phyloP scores from a whole-genome alignment of 2,888 invertebrate genomes.

The Nomada ferruginata region DNA sequence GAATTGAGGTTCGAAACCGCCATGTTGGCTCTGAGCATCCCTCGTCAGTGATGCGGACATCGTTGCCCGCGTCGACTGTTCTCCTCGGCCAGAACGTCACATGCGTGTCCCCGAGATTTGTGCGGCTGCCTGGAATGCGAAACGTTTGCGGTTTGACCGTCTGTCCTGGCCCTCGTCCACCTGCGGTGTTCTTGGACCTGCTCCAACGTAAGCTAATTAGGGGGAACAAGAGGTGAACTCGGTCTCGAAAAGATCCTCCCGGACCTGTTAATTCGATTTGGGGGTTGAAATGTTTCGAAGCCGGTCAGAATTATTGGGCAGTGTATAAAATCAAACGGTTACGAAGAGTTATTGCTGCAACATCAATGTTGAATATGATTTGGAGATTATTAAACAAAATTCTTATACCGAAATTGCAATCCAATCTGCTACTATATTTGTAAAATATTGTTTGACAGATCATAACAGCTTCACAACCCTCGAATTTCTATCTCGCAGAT shows the following conservation, averaged over 20 bases:
- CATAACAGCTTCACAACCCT: too few relatives aligned
- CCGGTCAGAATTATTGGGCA: neutral
- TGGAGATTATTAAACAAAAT: too few relatives aligned
- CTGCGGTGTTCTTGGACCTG: constrained; percentile 55
- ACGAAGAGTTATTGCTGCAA: too few relatives aligned
- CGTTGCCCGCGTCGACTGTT: constrained; percentile 59
- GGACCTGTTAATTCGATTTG: neutral
- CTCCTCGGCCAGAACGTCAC: constrained; percentile 61
- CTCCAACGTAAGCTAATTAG: constrained; percentile 69
- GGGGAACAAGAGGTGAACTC: constrained; percentile 41
- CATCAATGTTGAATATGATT: too few relatives aligned
- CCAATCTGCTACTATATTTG: too few relatives aligned
- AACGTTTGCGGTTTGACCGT: constrained; percentile 74
- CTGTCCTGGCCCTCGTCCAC: constrained; percentile 46
- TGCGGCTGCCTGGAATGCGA: constrained; percentile 77
- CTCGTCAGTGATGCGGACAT: constrained; percentile 57
- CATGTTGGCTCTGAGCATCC: constrained; percentile 49
- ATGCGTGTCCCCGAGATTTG: constrained; percentile 76
- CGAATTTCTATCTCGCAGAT: too few relatives aligned
- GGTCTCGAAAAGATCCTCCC: constrained; percentile 37
- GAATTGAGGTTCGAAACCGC: constrained; percentile 57
- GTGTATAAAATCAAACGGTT: too few relatives aligned
- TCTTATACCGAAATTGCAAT: too few relatives aligned
- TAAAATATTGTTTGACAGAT: too few relatives aligned
- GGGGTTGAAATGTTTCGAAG: constrained; percentile 12